Evolutionary conservation across 37 sponge, comb jelly and placozoan species (phyloP).

Genomic region (Oscarella lobularis): DNA sequence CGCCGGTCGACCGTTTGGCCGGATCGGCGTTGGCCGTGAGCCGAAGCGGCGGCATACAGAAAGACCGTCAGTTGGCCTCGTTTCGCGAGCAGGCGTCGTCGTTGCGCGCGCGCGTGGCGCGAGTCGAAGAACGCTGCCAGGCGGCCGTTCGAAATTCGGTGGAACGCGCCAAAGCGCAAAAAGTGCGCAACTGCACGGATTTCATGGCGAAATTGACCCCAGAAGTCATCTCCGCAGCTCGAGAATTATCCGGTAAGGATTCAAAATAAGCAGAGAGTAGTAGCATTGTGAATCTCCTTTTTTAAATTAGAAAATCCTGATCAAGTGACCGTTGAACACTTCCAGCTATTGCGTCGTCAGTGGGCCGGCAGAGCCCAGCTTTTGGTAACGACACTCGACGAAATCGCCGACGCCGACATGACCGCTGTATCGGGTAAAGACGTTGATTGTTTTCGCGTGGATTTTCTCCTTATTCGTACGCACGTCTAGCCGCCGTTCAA

Average conservation of each 20-base stretch:
- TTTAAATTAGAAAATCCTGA: slow-evolving; percentile 32
- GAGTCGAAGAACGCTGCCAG: neutral
- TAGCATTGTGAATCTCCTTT: neutral
- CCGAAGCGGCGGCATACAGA: neutral
- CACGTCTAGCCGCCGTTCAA: neutral
- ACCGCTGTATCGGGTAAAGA: slow-evolving; percentile 33
- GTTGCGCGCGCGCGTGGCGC: neutral
- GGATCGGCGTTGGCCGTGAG: slow-evolving; percentile 38
- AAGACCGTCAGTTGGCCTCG: neutral
- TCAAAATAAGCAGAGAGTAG: neutral
- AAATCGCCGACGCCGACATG: slow-evolving; percentile 22
- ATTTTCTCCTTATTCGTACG: too few species aligned
- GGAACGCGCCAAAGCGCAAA: neutral
- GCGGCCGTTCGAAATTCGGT: neutral
- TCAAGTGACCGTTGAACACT: slow-evolving; percentile 46
- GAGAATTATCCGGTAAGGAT: neutral
- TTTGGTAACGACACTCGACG: slow-evolving; percentile 26
- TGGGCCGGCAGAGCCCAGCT: slow-evolving; percentile 64
- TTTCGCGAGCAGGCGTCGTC: slow-evolving; percentile 2
- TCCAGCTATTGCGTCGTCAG: slow-evolving; percentile 55
- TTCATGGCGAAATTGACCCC: neutral
- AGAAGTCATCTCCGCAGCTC: neutral
- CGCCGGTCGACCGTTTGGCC: slow-evolving; percentile 51
- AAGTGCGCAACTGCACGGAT: neutral
- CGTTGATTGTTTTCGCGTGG: neutral